Conservation (phyloP, 2,797 vertebrate species). For the Semotilus atromaculatus region DNA sequence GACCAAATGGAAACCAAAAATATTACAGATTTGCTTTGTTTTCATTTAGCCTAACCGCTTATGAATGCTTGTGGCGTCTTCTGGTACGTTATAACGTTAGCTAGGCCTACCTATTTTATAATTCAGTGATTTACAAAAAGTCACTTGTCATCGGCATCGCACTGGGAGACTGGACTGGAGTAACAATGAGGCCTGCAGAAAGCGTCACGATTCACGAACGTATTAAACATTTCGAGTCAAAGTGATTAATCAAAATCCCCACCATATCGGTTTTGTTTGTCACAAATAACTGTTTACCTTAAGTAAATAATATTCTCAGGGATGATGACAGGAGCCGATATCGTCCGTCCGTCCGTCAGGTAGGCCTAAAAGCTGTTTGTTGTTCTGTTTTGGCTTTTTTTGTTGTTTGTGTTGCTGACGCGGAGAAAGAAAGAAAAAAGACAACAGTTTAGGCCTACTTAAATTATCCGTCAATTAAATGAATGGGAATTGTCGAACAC, state of each 20-base stretch:
- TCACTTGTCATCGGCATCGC: too few relatives aligned
- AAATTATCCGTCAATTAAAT: too few relatives aligned
- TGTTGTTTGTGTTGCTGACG: neutral
- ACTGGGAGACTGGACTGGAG: neutral
- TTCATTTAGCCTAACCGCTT: neutral
- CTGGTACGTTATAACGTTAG: neutral
- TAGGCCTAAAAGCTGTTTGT: neutral
- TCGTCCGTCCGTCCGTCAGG: neutral
- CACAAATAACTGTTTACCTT: neutral
- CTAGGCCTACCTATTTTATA: too few relatives aligned
- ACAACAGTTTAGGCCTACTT: neutral
- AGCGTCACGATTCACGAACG: neutral
- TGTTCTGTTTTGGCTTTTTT: neutral
- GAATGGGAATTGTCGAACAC: neutral
- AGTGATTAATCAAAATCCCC: neutral
- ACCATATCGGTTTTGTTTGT: neutral
- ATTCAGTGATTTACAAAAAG: neutral
- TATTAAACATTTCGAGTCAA: neutral
- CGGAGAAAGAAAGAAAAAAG: too few relatives aligned
- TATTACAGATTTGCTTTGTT: neutral
- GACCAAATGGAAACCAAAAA: neutral
- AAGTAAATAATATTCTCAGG: neutral
- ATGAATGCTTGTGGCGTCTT: neutral
- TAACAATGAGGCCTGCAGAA: neutral
- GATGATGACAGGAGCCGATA: neutral